phyloP scores from a whole-genome alignment of 2,888 invertebrate genomes.

The Sarcophaga carnaria region DNA sequence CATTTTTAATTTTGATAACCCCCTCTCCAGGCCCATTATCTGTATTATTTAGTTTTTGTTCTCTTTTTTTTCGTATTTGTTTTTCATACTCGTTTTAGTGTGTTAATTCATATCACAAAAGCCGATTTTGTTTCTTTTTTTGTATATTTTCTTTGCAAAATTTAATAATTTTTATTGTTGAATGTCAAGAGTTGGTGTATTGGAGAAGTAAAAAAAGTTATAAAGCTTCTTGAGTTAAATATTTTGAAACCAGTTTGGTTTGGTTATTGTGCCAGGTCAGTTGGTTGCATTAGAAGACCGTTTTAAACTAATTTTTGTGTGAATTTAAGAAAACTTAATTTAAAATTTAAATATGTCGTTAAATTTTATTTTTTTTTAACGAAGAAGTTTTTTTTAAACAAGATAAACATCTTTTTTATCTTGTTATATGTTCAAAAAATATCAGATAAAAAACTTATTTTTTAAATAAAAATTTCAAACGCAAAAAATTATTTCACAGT shows the following conservation, averaged over 20 bases:
- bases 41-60: slow-evolving; percentile 18
- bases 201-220: slow-evolving; percentile 53
- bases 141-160: too few relatives aligned
- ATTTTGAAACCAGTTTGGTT: slow-evolving; percentile 76
- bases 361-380: too few relatives aligned
- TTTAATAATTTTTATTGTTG: slow-evolving; percentile 37
- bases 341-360: too few relatives aligned
- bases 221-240: slow-evolving; percentile 54
- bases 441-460: too few relatives aligned
- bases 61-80: background rate
- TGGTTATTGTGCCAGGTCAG: slow-evolving; percentile 80
- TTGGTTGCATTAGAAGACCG: slow-evolving; percentile 64
- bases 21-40: background rate
- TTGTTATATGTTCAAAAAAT: background rate
- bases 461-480: too few relatives aligned
- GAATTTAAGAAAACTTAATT: too few relatives aligned
- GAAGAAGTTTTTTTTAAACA: too few relatives aligned
- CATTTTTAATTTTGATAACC: slow-evolving; percentile 27
- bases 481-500: too few relatives aligned
- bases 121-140: slow-evolving; percentile 8
- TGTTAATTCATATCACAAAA: slow-evolving; percentile 43
- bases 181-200: slow-evolving; percentile 2
- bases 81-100: background rate
- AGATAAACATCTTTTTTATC: background rate
- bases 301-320: background rate